Conservation (phyloP, 1,140 invertebrate genomes). For the Cyclina sinensis region DNA sequence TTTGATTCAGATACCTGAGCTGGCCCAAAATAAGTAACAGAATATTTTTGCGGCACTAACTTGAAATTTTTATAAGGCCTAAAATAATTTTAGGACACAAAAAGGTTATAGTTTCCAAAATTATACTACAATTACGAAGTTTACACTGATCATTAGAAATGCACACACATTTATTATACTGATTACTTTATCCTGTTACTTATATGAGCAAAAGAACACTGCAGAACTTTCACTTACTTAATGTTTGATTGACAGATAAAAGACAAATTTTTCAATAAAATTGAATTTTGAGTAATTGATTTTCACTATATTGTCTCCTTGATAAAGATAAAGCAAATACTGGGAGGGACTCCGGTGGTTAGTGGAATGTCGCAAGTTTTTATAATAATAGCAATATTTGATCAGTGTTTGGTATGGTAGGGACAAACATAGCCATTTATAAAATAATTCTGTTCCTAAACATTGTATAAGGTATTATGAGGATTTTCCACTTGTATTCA, state of each 20-base stretch:
- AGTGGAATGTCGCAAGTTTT: conserved; percentile 28
- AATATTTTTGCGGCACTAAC: too few relatives aligned
- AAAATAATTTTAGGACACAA: too few relatives aligned
- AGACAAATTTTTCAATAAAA: conserved; percentile 34
- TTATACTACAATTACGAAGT: too few relatives aligned
- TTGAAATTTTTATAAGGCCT: too few relatives aligned
- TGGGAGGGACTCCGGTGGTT: neutral
- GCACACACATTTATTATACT: too few relatives aligned
- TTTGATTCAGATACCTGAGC: too few relatives aligned
- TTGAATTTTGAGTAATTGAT: conserved; percentile 61
- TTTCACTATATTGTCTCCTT: neutral
- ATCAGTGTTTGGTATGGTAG: neutral
- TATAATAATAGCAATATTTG: neutral
- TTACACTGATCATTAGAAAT: too few relatives aligned
- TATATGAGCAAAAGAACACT: neutral
- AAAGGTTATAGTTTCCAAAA: too few relatives aligned
- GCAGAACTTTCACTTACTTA: neutral
- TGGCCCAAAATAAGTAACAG: too few relatives aligned
- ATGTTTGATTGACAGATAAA: neutral
- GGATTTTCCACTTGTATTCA: neutral
- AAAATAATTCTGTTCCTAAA: conserved; percentile 5
- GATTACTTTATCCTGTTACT: neutral
- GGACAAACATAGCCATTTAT: neutral
- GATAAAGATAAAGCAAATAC: conserved; percentile 4
- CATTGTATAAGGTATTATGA: neutral